Conservation (phyloP, 2,113 vertebrate genomes). For the Otis tarda region DNA sequence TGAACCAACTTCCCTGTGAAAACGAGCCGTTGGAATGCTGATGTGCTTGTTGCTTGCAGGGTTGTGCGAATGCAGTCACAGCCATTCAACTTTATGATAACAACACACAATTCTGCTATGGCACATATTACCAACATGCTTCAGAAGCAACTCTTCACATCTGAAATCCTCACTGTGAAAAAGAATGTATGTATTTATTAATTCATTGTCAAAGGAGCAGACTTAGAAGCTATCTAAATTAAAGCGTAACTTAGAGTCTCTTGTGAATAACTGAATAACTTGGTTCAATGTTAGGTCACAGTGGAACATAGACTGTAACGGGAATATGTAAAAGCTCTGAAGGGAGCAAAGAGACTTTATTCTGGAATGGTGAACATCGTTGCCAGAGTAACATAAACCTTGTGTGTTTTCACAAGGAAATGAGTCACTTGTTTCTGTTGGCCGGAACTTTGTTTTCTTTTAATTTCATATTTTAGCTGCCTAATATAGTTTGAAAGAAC, state of each 20-base stretch:
- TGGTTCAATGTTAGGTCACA: constrained; percentile 80
- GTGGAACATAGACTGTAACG: constrained; percentile 70
- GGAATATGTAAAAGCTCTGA: constrained; percentile 74
- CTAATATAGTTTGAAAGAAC: constrained; percentile 78
- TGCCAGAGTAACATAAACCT: constrained; percentile 83
- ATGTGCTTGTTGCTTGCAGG: background rate
- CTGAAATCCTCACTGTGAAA: background rate
- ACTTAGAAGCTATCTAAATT: constrained; percentile 47
- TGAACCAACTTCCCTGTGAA: constrained; percentile 29
- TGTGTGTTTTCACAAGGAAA: constrained; percentile 85
- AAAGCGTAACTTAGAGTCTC: constrained; percentile 55
- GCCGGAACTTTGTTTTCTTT: constrained; percentile 80
- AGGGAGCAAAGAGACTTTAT: constrained; percentile 69
- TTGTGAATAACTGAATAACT: constrained; percentile 70
- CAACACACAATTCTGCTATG: background rate
- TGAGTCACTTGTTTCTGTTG: constrained; percentile 87
- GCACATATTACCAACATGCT: background rate
- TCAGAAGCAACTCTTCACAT: constrained; percentile 48
- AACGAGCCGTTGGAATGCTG: constrained; percentile 8
- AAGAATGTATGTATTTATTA: background rate
- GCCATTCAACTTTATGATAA: background rate
- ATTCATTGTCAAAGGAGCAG: constrained; percentile 38
- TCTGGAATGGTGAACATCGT: constrained; percentile 76
- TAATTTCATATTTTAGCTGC: constrained; percentile 84
- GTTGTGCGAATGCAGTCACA: background rate